Conservation (phyloP, 2,113 vertebrate species). For the Etia nguti region DNA sequence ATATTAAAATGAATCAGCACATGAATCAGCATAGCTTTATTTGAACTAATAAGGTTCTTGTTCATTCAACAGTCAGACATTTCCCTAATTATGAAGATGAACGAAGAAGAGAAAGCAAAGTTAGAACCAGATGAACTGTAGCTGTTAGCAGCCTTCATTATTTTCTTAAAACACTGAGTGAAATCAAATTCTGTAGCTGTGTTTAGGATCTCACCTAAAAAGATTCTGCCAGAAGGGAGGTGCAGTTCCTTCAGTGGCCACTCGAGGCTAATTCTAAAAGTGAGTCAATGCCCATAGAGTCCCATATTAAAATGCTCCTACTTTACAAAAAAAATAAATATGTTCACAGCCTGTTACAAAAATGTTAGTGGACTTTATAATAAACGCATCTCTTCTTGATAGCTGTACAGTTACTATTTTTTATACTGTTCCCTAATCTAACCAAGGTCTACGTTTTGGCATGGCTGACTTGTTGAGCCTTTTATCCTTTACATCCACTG, state of each 20-base stretch:
- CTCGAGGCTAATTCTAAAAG: background rate
- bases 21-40: background rate
- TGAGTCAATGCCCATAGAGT: background rate
- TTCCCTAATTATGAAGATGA: background rate
- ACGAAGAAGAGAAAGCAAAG: background rate
- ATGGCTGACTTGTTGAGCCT: background rate
- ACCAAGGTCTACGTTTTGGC: background rate
- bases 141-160: background rate
- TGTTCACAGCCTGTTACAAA: background rate
- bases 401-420: background rate
- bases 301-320: background rate
- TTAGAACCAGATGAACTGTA: background rate
- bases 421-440: background rate
- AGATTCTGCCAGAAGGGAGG: background rate
- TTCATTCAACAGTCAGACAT: background rate
- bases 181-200: background rate
- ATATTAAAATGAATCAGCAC: conserved; percentile 8
- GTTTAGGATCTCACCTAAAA: background rate
- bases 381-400: background rate
- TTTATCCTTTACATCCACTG: background rate
- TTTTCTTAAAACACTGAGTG: background rate
- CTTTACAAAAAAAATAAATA: background rate
- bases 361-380: background rate
- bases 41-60: conserved; percentile 8
- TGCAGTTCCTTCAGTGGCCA: background rate